Evolutionary conservation across 2,797 vertebrate species (phyloP).

Genomic region (Manis crassicaudata): DNA sequence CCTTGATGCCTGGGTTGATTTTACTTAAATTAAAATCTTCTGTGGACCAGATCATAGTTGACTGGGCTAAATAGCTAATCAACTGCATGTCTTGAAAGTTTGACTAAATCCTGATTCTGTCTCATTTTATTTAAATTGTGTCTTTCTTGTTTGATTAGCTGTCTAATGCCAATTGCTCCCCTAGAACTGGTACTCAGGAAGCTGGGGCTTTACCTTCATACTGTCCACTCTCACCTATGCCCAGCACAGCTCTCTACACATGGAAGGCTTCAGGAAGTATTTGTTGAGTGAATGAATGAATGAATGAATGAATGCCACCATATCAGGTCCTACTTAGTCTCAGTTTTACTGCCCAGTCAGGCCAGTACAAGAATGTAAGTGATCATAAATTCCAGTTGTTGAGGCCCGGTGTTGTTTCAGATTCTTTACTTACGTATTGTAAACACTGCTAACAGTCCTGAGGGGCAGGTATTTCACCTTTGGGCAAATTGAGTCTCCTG

Average conservation of each 20-base stretch:
- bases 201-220: background rate
- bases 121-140: rapidly evolving
- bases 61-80: background rate
- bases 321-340: background rate
- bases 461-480: background rate
- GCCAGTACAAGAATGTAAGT: background rate
- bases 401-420: background rate
- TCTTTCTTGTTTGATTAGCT: background rate
- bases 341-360: no score
- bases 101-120: background rate
- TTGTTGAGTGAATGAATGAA: no score
- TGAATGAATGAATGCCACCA: background rate
- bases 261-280: background rate
- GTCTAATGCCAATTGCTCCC: background rate
- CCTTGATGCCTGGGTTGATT: background rate
- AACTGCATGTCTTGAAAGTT: background rate
- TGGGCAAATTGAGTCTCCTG: background rate
- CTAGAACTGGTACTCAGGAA: background rate
- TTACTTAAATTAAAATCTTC: background rate
- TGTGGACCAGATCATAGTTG: rapidly evolving
- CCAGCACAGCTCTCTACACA: background rate
- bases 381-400: no score
- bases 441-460: background rate
- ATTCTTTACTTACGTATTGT: background rate
- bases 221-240: background rate